Evolutionary conservation across 2,797 vertebrate species (phyloP).

Genomic region (Crypturellus tataupa): DNA sequence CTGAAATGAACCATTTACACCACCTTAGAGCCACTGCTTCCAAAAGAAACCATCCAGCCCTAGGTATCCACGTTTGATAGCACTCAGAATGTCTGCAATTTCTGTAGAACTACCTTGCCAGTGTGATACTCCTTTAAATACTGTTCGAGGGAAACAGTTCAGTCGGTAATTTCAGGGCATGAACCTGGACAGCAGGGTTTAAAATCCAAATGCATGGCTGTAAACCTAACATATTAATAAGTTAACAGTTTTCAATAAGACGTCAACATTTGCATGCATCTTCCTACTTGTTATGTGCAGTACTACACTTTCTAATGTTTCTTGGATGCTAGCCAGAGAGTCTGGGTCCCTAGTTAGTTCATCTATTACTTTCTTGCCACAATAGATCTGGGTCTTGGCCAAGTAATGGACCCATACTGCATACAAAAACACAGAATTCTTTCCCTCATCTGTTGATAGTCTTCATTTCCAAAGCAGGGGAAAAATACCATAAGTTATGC

Average conservation of each 20-base stretch:
- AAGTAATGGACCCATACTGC: conserved; percentile 81
- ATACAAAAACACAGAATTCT: conserved; percentile 75
- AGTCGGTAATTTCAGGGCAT: conserved; percentile 28
- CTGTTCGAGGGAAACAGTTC: conserved; percentile 27
- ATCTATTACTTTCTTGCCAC: conserved; percentile 85
- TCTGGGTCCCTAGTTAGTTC: conserved; percentile 84
- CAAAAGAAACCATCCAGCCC: not conserved
- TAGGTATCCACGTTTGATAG: not conserved
- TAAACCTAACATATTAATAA: conserved; percentile 83
- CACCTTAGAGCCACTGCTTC: not conserved
- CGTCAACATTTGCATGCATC: conserved; percentile 83
- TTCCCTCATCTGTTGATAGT: conserved; percentile 73
- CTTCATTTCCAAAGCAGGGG: conserved; percentile 15
- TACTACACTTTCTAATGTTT: conserved; percentile 84
- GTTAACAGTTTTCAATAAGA: conserved; percentile 83
- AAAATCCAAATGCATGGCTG: conserved; percentile 68
- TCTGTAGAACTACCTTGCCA: not conserved
- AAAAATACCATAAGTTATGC: conserved; percentile 18
- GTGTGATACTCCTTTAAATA: not conserved
- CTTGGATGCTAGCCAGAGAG: conserved; percentile 82
- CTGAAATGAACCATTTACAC: not conserved
- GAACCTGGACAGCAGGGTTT: conserved; percentile 42
- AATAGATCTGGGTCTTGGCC: conserved; percentile 82
- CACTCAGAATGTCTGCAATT: not conserved
- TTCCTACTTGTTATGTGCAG: conserved; percentile 83